Evolutionary conservation across 2,113 vertebrate genomes (phyloP), one percentile per base, ranked within the genome.

Genomic region (Sprattus sprattus): DNA sequence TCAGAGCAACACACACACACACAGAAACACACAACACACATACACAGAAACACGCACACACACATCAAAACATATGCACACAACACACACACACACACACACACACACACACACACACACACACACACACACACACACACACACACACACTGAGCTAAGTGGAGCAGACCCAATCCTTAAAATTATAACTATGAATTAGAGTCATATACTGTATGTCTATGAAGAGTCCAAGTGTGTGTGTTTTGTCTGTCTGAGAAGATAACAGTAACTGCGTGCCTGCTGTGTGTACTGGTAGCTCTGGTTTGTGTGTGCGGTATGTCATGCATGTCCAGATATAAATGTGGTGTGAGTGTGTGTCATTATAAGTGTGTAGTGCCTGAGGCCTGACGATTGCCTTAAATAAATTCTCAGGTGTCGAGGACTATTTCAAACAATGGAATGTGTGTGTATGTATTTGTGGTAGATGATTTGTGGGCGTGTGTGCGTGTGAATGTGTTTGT

Each of bases 381-480:
- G 39, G 39, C 39, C 39, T 49, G 8, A 47, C 7, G 46, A 47
- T 47, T 47, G 46, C 46, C 6, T 47, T 2, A 47, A 47, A 47
- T 47, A 47, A 47, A 47, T 47, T 47, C 46, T 47, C 46, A 47
- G 46, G 3, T 57, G 54, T 57, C 39, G 39, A 39, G 39, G 39
- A 39, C 39, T 39, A 39, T 39, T 39, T 39, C 39, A 39, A 39
- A 39, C 39, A 39, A 39, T 39, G 39, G 54, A 15, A 13, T 57
- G 54, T 57, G 54, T 57, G 54, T 57, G 54, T 57, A 13, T 57
- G 54, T 57, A 13, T 57, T 39, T 39, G 39, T 39, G 39, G 2
- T 39, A 39, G 1, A 22, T 57, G 39, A 39, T 1, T n/a, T 67
- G 22, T 67, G 25, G 92, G 96, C 95, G 9, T 57, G 10, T 57